Evolutionary conservation across 2,113 vertebrate species (phyloP), one percentile per base, ranked within the genome.

Genomic region (Pogona vitticeps): DNA sequence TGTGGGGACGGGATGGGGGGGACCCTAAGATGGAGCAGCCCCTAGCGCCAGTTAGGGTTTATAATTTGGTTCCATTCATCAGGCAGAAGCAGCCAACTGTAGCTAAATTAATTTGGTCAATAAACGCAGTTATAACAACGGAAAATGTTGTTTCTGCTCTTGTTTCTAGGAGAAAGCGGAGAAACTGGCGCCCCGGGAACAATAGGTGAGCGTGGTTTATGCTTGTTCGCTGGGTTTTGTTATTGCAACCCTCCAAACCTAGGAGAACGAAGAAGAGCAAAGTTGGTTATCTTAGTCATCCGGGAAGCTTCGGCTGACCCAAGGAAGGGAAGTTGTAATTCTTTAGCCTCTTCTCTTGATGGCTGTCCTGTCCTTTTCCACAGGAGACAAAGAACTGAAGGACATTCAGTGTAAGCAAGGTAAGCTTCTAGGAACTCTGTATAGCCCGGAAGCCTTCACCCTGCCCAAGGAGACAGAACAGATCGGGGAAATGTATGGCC

Each of bases 181-280:
- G n/a, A 56, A 6, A 18, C 61, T 17, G 81, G 81, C 1, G 1
- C n/a, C 31, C n/a, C 21, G 15, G 42, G 61, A 56, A 10, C 10
- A 5, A 10, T 38, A 1, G 61, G 83, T 78, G 15, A 52, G 83
- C 31, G 12, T 59, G n/a, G n/a, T n/a, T n/a, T n/a, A n/a, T n/a
- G n/a, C n/a, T n/a, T n/a, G n/a, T n/a, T n/a, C n/a, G n/a, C n/a
- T n/a, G n/a, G n/a, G n/a, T n/a, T n/a, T n/a, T n/a, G n/a, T n/a
- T 20, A 13, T 10, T 73, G 36, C 3, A 1, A 0, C 2, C 20
- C 20, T 9, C 7, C 36, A 0, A 72, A 9, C 8, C 18, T 21
- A 26, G 40, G 18, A 26, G 3, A 1, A 10, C 18, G 13, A 14
- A 21, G 38, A 40, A 10, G 18, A 38, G 72, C 72, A 14, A 0